Evolutionary conservation across 2,888 invertebrate genomes (phyloP), one percentile per base, ranked within the genome.

Genomic region (Lottia scabra): DNA sequence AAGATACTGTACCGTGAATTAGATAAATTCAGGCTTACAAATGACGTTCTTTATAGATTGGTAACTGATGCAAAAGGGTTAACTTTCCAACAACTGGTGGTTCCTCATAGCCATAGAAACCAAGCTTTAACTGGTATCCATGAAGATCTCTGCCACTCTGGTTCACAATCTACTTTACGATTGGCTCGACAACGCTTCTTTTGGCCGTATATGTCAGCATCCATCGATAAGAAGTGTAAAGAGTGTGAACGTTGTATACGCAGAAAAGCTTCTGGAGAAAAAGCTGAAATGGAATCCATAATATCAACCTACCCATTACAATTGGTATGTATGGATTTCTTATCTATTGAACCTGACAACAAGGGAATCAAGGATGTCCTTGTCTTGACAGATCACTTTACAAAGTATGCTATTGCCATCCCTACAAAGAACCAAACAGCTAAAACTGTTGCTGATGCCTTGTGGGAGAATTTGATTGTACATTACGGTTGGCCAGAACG

Each of bases 271-370:
- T 15, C 10, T 48, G 13, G 48, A 15, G 48, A 48, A 5, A 10
- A 12, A 48, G 48, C 48, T 48, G 48, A 48, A 19, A 48, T 48
- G 48, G 71, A 67, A 15, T 67, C 68, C 16, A 16, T 80, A 0
- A 19, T 75, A 26, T 76, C 82, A 13, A 68, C 38, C 0, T 68
- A 63, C 26, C 81, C 81, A 0, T 44, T 80, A 10, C 77, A 80
- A 46, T 69, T 78, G 15, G 64, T 82, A 12, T 75, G 76, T 12
- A 73, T 82, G 16, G 81, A 81, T 65, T 82, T 80, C 48, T 75
- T 77, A 2, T 23, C 73, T 8, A 65, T 81, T 44, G 78, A 81
- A 43, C 64, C 27, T 65, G 71, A 72, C 15, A 63, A 43, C 15
- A 67, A 72, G 23, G 63, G 69, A 10, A 64, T 63, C 30, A 45